Evolutionary conservation across 2,888 invertebrate genomes (phyloP), one percentile per base, ranked within the genome.

Genomic region (Frankliniella fusca): DNA sequence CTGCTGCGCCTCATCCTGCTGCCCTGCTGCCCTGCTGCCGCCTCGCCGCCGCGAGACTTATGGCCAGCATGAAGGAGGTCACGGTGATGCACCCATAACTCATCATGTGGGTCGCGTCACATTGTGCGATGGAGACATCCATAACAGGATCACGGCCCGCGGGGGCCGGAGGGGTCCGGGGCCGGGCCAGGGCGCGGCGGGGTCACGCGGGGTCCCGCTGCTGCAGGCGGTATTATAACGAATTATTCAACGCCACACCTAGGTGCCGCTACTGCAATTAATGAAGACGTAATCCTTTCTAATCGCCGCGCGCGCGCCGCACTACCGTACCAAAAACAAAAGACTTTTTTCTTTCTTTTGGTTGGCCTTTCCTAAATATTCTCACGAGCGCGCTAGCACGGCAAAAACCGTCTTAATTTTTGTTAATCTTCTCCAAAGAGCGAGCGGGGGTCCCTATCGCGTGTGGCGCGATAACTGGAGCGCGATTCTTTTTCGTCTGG

Each of bases 281-380:
- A 76, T 76, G 70, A 76, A 76, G 70, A 76, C 70, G 70, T 76
- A 76, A 76, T 76, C 70, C 70, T 76, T 76, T 76, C 27, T 76
- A 76, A 76, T 76, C 70, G 70, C n/a, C 70, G n/a, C 70, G 70
- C 70, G 70, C 70, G n/a, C 70, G 70, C 70, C 38, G 5, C 38
- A 38, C 38, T 38, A 38, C 38, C 38, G 38, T 5, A 5, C 38
- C 38, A 38, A 38, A 38, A 38, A 38, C 38, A 38, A 38, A 38
- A 38, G 38, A 5, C 38, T 2, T 38, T 38, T 38, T n/a, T n/a
- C n/a, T n/a, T n/a, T n/a, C n/a, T n/a, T n/a, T n/a, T n/a, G n/a
- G n/a, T n/a, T 38, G 38, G 38, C 2, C 38, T 38, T 2, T 38
- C 38, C 2, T 38, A 5, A 38, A 38, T 5, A 38, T 38, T 38